Conservation (phyloP, 1,140 invertebrate genomes). For the Drosophila trapezifrons region DNA sequence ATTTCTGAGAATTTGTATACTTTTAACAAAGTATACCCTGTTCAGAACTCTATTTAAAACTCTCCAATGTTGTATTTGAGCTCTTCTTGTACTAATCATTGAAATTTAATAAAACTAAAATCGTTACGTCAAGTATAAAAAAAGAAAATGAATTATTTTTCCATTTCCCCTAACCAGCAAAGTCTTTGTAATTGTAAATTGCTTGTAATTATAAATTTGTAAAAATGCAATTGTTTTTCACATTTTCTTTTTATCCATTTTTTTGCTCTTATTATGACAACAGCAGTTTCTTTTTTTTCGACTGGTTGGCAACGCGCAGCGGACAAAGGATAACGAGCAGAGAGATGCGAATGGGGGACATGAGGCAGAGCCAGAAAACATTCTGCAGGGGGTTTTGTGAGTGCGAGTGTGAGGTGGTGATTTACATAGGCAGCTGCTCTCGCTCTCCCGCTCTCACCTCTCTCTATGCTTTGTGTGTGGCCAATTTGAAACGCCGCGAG, state of each 20-base stretch:
- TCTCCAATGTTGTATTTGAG: too few relatives aligned
- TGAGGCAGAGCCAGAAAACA: slow-evolving; percentile 45
- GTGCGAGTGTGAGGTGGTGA: slow-evolving; percentile 13
- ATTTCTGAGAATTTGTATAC: too few relatives aligned
- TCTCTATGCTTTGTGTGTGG: slow-evolving; percentile 41
- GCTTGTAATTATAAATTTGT: background rate
- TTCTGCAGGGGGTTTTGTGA: slow-evolving; percentile 26
- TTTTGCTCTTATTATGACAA: slow-evolving; percentile 61
- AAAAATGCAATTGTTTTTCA: background rate
- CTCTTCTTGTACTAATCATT: too few relatives aligned
- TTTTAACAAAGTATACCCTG: too few relatives aligned
- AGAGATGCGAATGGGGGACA: slow-evolving; percentile 55
- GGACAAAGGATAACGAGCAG: slow-evolving; percentile 76
- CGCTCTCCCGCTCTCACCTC: slow-evolving; percentile 11
- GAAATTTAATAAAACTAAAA: too few relatives aligned
- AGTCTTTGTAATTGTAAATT: too few relatives aligned
- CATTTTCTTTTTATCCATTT: background rate
- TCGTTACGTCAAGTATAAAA: too few relatives aligned
- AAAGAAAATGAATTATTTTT: too few relatives aligned
- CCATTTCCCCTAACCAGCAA: too few relatives aligned
- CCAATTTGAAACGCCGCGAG: slow-evolving; percentile 72
- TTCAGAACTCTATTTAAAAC: too few relatives aligned
- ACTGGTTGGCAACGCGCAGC: slow-evolving; percentile 71
- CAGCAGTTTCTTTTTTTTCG: slow-evolving; percentile 33
- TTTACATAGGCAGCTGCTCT: slow-evolving; percentile 67